Conservation (phyloP, 1,140 invertebrate genomes). For the Cydia amplana region DNA sequence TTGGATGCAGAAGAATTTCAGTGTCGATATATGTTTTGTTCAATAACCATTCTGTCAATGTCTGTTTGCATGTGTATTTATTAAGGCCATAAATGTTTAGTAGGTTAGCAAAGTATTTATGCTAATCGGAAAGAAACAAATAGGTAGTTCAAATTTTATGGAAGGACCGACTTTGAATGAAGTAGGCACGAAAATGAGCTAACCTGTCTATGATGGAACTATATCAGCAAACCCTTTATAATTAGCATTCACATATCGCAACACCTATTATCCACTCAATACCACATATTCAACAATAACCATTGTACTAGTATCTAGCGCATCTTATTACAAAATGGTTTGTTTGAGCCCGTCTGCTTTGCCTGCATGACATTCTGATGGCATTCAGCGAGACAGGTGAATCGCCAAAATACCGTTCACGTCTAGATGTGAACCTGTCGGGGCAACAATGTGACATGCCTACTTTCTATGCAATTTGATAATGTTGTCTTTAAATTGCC, state of each 20-base stretch:
- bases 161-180: neutral
- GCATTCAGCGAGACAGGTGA: constrained; percentile 58
- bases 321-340: constrained; percentile 34
- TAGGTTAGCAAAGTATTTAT: too few species aligned
- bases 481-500: constrained; percentile 35
- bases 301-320: constrained; percentile 10
- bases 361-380: constrained; percentile 48
- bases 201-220: neutral
- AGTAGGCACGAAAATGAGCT: neutral
- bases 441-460: constrained; percentile 49
- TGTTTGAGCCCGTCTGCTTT: constrained; percentile 34
- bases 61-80: too few species aligned
- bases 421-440: constrained; percentile 43
- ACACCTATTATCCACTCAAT: constrained; percentile 22
- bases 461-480: constrained; percentile 50
- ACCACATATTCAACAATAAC: constrained; percentile 26
- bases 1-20: too few species aligned
- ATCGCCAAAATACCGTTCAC: constrained; percentile 50
- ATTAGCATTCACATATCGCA: constrained; percentile 8
- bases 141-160: too few species aligned
- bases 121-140: too few species aligned
- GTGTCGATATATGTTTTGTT: too few species aligned
- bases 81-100: too few species aligned
- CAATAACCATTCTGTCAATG: too few species aligned
- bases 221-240: neutral